These are phyloP conservation scores for Dicyrtomina minuta DNA, from an alignment of 2,888 invertebrate genomes.

Conservation along the genomic window DNA sequence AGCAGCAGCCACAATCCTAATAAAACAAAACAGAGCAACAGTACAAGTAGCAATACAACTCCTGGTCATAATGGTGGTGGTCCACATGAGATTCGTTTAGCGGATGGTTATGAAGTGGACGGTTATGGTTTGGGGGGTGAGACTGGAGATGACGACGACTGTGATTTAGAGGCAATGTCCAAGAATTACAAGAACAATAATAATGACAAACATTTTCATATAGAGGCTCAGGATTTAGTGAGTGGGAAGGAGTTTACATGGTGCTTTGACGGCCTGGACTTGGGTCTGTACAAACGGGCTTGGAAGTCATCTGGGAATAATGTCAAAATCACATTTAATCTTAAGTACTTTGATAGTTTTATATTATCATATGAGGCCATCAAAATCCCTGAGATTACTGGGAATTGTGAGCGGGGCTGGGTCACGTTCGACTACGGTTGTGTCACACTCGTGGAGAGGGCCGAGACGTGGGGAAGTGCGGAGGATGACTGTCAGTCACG, in stretches of 20 bases:
- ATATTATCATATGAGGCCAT: constrained; percentile 44
- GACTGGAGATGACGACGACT: constrained; percentile 5
- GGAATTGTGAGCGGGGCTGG: constrained; percentile 51
- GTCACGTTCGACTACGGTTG: constrained; percentile 46
- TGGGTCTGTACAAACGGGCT: constrained; percentile 40
- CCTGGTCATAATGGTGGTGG: too few relatives aligned
- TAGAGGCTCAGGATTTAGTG: constrained; percentile 39
- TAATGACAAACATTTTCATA: neutral
- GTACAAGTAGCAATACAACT: too few relatives aligned
- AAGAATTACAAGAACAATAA: neutral
- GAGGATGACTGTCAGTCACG: constrained; percentile 48
- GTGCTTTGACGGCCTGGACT: constrained; percentile 44
- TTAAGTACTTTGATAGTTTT: constrained; percentile 47
- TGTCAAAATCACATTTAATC: constrained; percentile 44
- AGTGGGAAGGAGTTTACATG: constrained; percentile 45
- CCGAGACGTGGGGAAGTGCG: constrained; percentile 42
- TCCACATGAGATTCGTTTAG: neutral
- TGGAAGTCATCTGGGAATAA: constrained; percentile 51
- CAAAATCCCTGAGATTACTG: constrained; percentile 39
- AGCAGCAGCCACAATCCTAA: too few relatives aligned
- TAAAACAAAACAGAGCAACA: too few relatives aligned
- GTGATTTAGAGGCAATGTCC: neutral
- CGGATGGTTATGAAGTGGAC: constrained; percentile 6
- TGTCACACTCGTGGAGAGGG: constrained; percentile 42
- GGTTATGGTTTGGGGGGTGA: neutral